Evolutionary conservation across 64 coral and sea anemone species (phyloP).

Genomic region (Actinia tenebrosa): DNA sequence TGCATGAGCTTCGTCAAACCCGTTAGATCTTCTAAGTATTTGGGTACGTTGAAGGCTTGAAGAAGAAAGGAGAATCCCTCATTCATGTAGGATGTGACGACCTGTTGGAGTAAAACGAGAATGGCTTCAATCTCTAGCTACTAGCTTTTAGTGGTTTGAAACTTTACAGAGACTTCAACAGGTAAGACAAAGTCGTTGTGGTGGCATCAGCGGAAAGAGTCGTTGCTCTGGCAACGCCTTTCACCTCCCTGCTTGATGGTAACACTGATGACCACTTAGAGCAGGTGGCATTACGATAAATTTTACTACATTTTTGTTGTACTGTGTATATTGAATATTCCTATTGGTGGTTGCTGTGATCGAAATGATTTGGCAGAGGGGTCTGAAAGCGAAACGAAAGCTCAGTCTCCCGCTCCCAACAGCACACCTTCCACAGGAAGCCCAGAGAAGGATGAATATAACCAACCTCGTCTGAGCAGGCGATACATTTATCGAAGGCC

Average conservation of each 20-base stretch:
- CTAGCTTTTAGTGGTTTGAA: not conserved
- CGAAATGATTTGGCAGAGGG: too few species aligned
- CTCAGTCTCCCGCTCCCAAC: too few species aligned
- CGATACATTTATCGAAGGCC: constrained; percentile 92
- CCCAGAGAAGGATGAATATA: not conserved
- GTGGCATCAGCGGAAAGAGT: too few species aligned
- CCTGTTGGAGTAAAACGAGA: constrained; percentile 22
- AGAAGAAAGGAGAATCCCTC: constrained; percentile 95
- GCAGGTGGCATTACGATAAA: too few species aligned
- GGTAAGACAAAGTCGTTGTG: too few species aligned
- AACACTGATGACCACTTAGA: too few species aligned
- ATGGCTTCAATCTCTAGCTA: not conserved
- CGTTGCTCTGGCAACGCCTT: too few species aligned
- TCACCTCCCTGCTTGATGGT: too few species aligned
- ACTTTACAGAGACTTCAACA: not conserved
- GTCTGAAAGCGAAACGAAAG: too few species aligned
- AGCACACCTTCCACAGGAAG: not conserved
- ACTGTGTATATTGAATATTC: too few species aligned
- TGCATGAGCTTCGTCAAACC: constrained; percentile 78
- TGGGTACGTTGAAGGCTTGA: constrained; percentile 89
- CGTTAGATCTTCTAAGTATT: constrained; percentile 90
- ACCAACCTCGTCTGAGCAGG: constrained; percentile 71
- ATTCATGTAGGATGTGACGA: constrained; percentile 55
- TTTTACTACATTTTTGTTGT: too few species aligned
- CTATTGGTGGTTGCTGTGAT: too few species aligned